phyloP scores from a whole-genome alignment of 2,113 vertebrate genomes.

The Chunga burmeisteri region DNA sequence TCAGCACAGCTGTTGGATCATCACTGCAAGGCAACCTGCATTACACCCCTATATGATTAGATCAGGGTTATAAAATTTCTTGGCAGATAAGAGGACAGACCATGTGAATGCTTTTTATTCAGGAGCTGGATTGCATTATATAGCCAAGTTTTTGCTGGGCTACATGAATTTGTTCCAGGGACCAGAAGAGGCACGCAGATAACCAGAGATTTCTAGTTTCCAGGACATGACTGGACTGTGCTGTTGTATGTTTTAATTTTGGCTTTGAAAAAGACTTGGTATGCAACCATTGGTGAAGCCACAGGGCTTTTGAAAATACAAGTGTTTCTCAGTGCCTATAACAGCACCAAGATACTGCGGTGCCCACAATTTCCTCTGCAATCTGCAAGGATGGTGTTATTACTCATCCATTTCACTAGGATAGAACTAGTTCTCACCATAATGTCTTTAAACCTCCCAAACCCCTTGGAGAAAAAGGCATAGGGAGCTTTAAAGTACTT shows the following conservation, averaged over 20 bases:
- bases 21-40: neutral
- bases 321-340: neutral
- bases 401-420: constrained; percentile 32
- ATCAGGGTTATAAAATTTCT: neutral
- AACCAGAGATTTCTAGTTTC: neutral
- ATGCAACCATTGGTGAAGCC: neutral
- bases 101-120: neutral
- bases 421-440: constrained; percentile 6
- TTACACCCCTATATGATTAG: neutral
- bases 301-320: neutral
- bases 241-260: neutral
- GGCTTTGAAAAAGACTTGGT: neutral
- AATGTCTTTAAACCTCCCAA: neutral
- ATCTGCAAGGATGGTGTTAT: neutral
- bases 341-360: neutral
- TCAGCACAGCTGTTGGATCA: neutral
- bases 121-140: neutral
- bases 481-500: neutral
- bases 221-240: neutral
- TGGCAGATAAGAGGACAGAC: neutral
- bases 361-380: constrained; percentile 20
- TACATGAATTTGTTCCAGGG: neutral
- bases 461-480: neutral
- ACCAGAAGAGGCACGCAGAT: neutral
- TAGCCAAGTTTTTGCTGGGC: neutral